These are phyloP conservation scores for Agapostemon virescens DNA, from an alignment of 2,888 invertebrate species.

Conservation along the genomic window DNA sequence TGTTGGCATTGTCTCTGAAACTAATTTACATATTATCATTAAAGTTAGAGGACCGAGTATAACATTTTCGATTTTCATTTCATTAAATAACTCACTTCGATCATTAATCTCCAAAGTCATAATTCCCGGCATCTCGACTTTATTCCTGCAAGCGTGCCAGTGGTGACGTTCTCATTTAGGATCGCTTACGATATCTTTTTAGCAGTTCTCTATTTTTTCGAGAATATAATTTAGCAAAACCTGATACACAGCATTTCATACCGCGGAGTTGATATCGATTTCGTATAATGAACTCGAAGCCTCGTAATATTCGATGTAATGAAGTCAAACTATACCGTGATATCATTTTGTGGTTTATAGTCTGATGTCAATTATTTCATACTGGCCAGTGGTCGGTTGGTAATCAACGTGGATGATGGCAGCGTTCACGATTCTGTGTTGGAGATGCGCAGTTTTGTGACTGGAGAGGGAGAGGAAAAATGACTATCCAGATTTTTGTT, in stretches of 20 bases:
- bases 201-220: not conserved
- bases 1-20: no score
- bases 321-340: conserved; percentile 13
- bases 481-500: not conserved
- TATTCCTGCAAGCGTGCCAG: no score
- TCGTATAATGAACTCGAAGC: not conserved
- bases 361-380: conserved; percentile 5
- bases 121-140: no score
- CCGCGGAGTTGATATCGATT: not conserved
- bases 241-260: not conserved
- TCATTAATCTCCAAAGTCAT: no score
- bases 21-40: no score
- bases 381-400: not conserved
- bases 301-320: conserved; percentile 9
- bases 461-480: not conserved
- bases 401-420: not conserved
- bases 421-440: not conserved
- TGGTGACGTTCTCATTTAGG: not conserved
- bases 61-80: no score
- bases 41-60: no score
- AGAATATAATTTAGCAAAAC: not conserved
- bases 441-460: not conserved
- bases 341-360: conserved; percentile 3
- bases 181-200: not conserved
- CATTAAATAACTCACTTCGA: no score